phyloP scores from a whole-genome alignment of 1,140 invertebrate species.

The Drosophila kurseongensis region DNA sequence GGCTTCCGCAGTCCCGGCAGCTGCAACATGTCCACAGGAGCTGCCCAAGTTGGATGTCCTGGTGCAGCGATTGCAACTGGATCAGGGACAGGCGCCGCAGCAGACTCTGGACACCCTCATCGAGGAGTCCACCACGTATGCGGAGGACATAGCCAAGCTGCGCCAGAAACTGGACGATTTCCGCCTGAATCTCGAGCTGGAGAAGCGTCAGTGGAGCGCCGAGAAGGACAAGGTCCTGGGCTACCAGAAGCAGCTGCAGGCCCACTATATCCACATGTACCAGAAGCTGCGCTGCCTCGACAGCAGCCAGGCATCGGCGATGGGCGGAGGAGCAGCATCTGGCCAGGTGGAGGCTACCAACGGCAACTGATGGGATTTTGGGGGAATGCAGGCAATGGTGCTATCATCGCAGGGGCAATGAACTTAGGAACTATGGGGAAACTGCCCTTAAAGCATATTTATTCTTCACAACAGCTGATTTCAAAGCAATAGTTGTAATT shows the following conservation, averaged over 20 bases:
- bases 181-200: conserved; percentile 73
- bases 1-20: neutral
- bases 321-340: neutral
- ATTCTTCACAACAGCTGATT: neutral
- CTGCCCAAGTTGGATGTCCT: conserved; percentile 49
- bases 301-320: conserved; percentile 19
- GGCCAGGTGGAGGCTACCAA: conserved; percentile 10
- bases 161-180: conserved; percentile 76
- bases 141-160: conserved; percentile 78
- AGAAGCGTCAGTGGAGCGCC: conserved; percentile 80
- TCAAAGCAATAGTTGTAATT: neutral
- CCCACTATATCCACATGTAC: conserved; percentile 83
- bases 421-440: neutral
- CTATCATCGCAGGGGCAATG: neutral
- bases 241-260: conserved; percentile 80
- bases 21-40: conserved; percentile 1
- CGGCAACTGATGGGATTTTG: conserved; percentile 22
- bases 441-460: neutral
- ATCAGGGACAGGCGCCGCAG: conserved; percentile 50
- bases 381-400: neutral
- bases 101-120: conserved; percentile 74
- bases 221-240: conserved; percentile 79
- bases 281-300: conserved; percentile 80
- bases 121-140: conserved; percentile 79
- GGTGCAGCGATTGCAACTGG: conserved; percentile 57